Base-by-base conservation (phyloP, 2,113 vertebrate species). In the Parus major region DNA sequence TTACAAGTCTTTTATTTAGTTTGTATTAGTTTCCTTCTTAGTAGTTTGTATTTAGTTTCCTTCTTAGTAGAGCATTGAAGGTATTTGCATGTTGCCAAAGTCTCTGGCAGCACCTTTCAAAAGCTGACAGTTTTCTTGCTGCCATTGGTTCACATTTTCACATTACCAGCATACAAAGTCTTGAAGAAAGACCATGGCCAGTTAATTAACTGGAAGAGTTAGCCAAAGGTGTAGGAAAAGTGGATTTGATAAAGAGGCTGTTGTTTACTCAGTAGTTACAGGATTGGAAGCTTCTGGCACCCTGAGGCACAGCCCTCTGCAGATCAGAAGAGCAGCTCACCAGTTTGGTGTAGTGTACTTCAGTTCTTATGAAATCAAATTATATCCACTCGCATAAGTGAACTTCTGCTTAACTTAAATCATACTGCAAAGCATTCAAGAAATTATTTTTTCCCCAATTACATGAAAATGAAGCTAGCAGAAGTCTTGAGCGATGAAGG, bases 391-490 rank as follows among this genome's bases (percentile, higher is more conserved):
- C 77, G 91, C 42, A 83, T 83, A 92, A 97, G 66, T 94, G 84
- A 96, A 79, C 78, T 96, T 95, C 53, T 82, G 63, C 63, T 87
- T 86, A 88, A 85, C 77, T 92, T 93, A 96, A 94, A 94, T 75
- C 82, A 71, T 39, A 53, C 35, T 91, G 88, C 87, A 95, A 91
- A 92, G 71, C 61, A 17, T 31, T 91, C 83, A 59, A 81, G 80
- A 82, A 96, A 97, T 95, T 60, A 47, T 88, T 89, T 92, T 90
- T 87, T 93, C 76, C 66, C 89, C 92, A 93, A 92, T 95, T 92
- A 92, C 56, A 35, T 82, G 93, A 97, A 97, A 94, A 95, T 72
- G 96, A 96, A 89, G 47, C 82, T 91, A 95, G 94, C 60, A 73
- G 47, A 88, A 89, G 55, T 93, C 95, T 89, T 20, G 42, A 95